These are phyloP conservation scores for Ormia ochracea DNA, from an alignment of 2,888 invertebrate genomes.

Conservation along the genomic window DNA sequence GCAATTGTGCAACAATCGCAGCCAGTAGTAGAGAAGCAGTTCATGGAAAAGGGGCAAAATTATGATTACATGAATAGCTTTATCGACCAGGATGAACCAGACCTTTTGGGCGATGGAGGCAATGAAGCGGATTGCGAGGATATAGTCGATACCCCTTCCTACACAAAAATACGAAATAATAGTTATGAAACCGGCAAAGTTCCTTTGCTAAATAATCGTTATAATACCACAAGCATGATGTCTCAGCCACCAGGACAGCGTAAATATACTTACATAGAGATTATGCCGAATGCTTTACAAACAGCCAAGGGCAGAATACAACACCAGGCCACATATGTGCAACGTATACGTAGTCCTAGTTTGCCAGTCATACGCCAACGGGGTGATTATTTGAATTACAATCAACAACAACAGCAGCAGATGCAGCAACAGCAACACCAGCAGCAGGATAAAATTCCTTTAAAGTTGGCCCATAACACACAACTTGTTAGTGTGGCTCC, in stretches of 20 bases:
- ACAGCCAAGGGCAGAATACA: slow-evolving; percentile 74
- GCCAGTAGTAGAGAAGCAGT: slow-evolving; percentile 47
- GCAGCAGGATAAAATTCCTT: slow-evolving; percentile 56
- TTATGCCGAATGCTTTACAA: slow-evolving; percentile 69
- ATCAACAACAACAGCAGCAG: slow-evolving; percentile 62
- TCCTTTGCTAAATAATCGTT: slow-evolving; percentile 66
- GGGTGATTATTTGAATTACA: slow-evolving; percentile 64
- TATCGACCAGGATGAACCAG: slow-evolving; percentile 61
- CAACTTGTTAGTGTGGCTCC: slow-evolving; percentile 50
- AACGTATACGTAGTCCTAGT: slow-evolving; percentile 80
- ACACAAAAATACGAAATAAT: slow-evolving; percentile 64
- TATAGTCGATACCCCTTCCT: slow-evolving; percentile 61
- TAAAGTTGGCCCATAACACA: slow-evolving; percentile 40
- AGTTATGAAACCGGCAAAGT: slow-evolving; percentile 66
- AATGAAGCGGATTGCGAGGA: slow-evolving; percentile 70
- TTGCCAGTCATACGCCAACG: slow-evolving; percentile 81
- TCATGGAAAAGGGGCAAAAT: slow-evolving; percentile 66
- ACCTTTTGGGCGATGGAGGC: slow-evolving; percentile 54
- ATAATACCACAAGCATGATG: slow-evolving; percentile 64
- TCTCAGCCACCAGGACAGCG: slow-evolving; percentile 62
- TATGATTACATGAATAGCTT: slow-evolving; percentile 70
- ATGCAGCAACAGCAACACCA: slow-evolving; percentile 21
- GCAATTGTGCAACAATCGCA: slow-evolving; percentile 20
- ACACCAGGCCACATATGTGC: slow-evolving; percentile 57
- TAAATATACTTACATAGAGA: slow-evolving; percentile 66